Evolutionary conservation across 23 tunicate genomes (phyloP), one percentile per base, ranked within the genome.

Genomic region (Trididemnum miniatum): DNA sequence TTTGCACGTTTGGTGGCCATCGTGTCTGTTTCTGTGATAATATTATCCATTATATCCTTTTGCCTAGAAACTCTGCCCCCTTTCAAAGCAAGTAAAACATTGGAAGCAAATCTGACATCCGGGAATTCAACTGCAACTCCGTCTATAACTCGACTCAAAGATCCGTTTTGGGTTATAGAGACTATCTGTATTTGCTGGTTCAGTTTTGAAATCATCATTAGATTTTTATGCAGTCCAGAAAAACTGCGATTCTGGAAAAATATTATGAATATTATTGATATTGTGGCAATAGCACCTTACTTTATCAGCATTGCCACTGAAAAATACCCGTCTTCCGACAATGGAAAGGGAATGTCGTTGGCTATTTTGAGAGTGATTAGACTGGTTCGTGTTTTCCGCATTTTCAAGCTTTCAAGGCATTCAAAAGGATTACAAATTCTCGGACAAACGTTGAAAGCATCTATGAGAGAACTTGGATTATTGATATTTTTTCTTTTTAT

Each of bases 101-200:
- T 9, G 54, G 9, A 7, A 7, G 9, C 9, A 7, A 26, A 26
- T 4, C 15, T 12, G 5, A 18, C 3, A 20, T 31, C 39, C 12
- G 35, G 7, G 4, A 69, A 69, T 31, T 9, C 22, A 9, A 32
- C 36, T 4, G 39, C 38, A 4, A 5, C 31, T 7, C 69, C 15
- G 22, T 20, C 37, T 9, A 12, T 18, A 12, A 73, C 9, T 40
- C 59, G 59, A 5, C 38, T 39, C 15, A 40, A 69, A 35, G 77
- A 96, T 67, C 97, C 97, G 34, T 96, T 91, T 63, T 96, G 99
- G 99, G 57, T 91, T 1, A 96, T 96, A 23, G 99, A 96, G 35
- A 96, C 99, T 18, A 71, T 91, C 29, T 96, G 99, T 67, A 96
- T 96, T 26, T 91, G 96, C 81, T 96, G 99, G 99, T 96, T 96